Evolutionary conservation across 2,888 invertebrate species (phyloP), one percentile per base, ranked within the genome.

Genomic region (Dynastes hyllus): DNA sequence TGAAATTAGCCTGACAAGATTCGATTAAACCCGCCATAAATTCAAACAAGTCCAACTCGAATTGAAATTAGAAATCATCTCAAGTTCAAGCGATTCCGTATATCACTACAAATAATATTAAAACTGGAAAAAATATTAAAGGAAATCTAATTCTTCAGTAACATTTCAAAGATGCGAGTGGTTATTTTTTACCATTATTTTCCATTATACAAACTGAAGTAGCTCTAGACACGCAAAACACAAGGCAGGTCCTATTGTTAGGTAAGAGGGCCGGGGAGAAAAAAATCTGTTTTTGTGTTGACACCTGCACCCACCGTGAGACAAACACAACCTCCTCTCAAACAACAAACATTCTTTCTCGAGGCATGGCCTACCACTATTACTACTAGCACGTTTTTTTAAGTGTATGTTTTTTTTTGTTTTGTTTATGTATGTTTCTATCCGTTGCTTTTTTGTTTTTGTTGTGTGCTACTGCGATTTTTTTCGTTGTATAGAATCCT

Each of bases 351-450:
- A 51, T 51, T 69, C 51, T 69, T 29, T 58, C 22, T 22, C 27
- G 22, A 40, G 69, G 81, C 80, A 81, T 81, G 80, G 80, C 81
- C 29, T 81, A 80, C 79, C 78, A 73, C 78, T 77, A 75, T 11
- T 45, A 45, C 11, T 45, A 45, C 45, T 45, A 45, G 55, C 27
- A 76, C 76, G 75, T 77, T 79, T 53, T 51, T 76, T 73, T 75
- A 51, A 45, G 8, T 58, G 55, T 16, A 8, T 58, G 45, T 75
- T 58, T 40, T 73, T 71, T 71, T 37, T 37, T 50, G 6, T 75
- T 61, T 61, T 61, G 22, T 73, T 61, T 37, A 8, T 75, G 50
- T 73, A 27, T 73, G 16, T 50, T 50, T 13, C 27, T 63, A 29
- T 37, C 3, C 37, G 32, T 66, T 40, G 16, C 37, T 66, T 66